A percentile compares a stretch with the other conserved stretches of the same genome.
These are phyloP conservation scores for Graptemys geographica DNA, from an alignment of 2,797 vertebrate genomes.

Conservation along the genomic window DNA sequence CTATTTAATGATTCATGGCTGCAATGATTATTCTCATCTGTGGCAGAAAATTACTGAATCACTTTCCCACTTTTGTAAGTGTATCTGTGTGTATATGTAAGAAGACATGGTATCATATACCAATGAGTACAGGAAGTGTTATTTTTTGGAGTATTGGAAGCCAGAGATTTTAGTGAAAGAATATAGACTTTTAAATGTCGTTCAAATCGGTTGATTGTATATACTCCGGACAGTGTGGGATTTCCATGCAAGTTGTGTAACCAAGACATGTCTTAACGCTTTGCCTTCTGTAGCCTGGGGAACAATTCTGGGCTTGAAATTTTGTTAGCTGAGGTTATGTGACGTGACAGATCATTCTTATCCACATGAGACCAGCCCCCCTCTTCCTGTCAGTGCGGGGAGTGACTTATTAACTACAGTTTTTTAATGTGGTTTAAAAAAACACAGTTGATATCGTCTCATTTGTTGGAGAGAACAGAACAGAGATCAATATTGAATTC, in stretches of 20 bases:
- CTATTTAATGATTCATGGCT: background rate
- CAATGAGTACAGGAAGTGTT: fast-evolving
- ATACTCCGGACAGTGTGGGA: fast-evolving
- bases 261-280: fast-evolving
- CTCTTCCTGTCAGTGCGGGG: background rate
- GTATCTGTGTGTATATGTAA: background rate
- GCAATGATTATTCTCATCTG: background rate
- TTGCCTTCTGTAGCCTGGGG: background rate
- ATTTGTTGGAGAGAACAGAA: background rate
- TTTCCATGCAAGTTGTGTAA: background rate
- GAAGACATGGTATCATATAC: fast-evolving
- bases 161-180: background rate
- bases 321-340: fast-evolving
- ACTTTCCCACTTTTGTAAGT: background rate
- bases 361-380: background rate
- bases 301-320: background rate
- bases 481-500: background rate
- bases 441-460: background rate
- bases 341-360: background rate
- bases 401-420: background rate
- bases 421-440: slow-evolving; percentile 26
- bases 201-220: background rate
- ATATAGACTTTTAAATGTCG: fast-evolving
- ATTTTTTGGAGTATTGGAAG: fast-evolving
- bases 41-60: background rate